Evolutionary conservation across 1,140 invertebrate species (phyloP).

Genomic region (Brachionus calyciflorus): DNA sequence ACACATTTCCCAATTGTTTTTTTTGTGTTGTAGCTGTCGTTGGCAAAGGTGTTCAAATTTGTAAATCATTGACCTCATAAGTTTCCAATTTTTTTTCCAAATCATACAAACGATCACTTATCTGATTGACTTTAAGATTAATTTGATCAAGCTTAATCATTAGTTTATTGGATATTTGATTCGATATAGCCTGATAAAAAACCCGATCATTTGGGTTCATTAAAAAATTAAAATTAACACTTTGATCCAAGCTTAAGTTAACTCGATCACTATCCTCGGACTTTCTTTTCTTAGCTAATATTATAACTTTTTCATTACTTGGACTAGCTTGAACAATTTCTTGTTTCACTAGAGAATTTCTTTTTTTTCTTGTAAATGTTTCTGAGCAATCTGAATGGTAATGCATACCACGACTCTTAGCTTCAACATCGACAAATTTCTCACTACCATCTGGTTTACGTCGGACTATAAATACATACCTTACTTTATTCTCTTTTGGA

Average conservation of each 20-base stretch:
- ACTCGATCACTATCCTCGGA: background rate
- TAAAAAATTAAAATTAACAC: conserved; percentile 36
- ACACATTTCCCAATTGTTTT: too few species aligned
- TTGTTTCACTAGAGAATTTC: conserved; percentile 4
- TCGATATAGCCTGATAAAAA: conserved; percentile 4
- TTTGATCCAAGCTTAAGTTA: conserved; percentile 26
- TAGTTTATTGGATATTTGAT: conserved; percentile 17
- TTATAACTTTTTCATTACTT: conserved; percentile 6
- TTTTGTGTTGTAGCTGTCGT: too few species aligned
- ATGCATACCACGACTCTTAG: background rate
- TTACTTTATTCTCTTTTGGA: conserved; percentile 23
- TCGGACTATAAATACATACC: conserved; percentile 24
- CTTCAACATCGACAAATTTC: conserved; percentile 28
- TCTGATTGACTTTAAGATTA: conserved; percentile 30
- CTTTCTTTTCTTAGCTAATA: conserved; percentile 21
- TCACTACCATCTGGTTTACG: conserved; percentile 18
- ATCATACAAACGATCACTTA: conserved; percentile 27
- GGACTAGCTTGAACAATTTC: background rate
- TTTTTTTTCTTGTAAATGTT: conserved; percentile 3
- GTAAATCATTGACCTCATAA: conserved; percentile 16
- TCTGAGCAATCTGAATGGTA: background rate
- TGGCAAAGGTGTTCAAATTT: background rate
- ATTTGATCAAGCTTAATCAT: conserved; percentile 40
- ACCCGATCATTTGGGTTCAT: background rate
- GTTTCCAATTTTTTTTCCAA: conserved; percentile 44